These are phyloP conservation scores for Xestia ashworthii DNA, from an alignment of 2,888 invertebrate species.

Conservation along the genomic window DNA sequence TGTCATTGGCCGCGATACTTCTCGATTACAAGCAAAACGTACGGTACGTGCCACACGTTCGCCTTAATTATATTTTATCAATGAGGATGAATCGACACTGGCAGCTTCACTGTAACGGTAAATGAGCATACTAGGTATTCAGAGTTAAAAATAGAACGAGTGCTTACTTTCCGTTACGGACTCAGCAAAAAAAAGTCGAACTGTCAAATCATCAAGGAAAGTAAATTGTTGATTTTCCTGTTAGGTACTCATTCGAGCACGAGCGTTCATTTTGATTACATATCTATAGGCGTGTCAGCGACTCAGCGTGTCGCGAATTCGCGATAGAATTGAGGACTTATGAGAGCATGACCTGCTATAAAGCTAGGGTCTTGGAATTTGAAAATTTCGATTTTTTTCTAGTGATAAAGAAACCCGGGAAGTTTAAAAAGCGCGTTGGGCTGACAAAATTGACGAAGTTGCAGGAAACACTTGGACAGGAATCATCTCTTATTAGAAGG, in stretches of 20 bases:
- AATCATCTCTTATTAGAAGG: too few relatives aligned
- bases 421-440: neutral
- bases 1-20: conserved; percentile 22
- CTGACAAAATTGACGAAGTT: neutral
- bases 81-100: conserved; percentile 42
- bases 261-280: conserved; percentile 34
- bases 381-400: conserved; percentile 11
- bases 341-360: conserved; percentile 27
- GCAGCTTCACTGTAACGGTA: conserved; percentile 49
- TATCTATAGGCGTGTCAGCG: conserved; percentile 32
- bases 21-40: conserved; percentile 44
- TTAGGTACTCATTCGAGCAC: conserved; percentile 37
- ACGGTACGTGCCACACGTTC: conserved; percentile 38
- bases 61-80: conserved; percentile 50
- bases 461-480: neutral
- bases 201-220: conserved; percentile 61
- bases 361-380: neutral
- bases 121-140: conserved; percentile 28
- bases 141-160: conserved; percentile 56
- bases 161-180: conserved; percentile 59
- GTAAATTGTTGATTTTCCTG: conserved; percentile 61
- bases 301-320: conserved; percentile 13
- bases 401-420: neutral
- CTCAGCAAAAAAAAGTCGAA: conserved; percentile 56
- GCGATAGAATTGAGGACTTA: conserved; percentile 29